These are phyloP conservation scores for Euzetes globulus DNA, from an alignment of 2,888 invertebrate species.

Conservation along the genomic window DNA sequence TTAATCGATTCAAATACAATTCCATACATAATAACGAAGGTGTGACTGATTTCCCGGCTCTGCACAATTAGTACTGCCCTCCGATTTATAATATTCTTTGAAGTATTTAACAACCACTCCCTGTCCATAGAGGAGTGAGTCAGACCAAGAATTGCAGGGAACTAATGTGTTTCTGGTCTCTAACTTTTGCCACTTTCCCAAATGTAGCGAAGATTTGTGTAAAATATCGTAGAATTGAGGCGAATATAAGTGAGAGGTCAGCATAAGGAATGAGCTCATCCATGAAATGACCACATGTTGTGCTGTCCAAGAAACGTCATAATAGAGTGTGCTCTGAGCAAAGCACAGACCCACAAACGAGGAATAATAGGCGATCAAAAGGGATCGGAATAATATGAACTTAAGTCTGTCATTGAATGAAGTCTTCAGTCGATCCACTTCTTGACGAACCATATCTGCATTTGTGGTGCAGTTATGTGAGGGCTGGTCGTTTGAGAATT, in stretches of 20 bases:
- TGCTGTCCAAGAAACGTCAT: conserved; percentile 72
- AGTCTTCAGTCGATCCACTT: conserved; percentile 71
- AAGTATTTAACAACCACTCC: conserved; percentile 64
- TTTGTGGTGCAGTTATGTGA: conserved; percentile 48
- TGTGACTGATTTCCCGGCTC: conserved; percentile 75
- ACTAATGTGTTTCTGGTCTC: conserved; percentile 56
- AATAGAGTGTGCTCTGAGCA: conserved; percentile 62
- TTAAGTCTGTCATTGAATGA: conserved; percentile 86
- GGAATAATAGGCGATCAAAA: conserved; percentile 76
- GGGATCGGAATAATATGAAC: conserved; percentile 74
- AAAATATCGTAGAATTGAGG: conserved; percentile 74
- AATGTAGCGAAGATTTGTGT: conserved; percentile 79
- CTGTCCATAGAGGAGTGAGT: conserved; percentile 33
- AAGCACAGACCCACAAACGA: conserved; percentile 83
- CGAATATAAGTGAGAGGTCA: conserved; percentile 62
- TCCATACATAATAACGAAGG: conserved; percentile 70
- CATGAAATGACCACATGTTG: conserved; percentile 74
- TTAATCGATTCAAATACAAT: background rate
- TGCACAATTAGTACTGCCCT: conserved; percentile 72
- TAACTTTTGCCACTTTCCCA: conserved; percentile 68
- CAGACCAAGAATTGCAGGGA: conserved; percentile 46
- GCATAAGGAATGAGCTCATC: conserved; percentile 72
- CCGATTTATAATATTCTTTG: conserved; percentile 65
- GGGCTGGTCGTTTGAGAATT: conserved; percentile 29
- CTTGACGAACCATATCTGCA: conserved; percentile 57